Conservation (phyloP, 2,797 vertebrate genomes). For the Gambusia yucatana region DNA sequence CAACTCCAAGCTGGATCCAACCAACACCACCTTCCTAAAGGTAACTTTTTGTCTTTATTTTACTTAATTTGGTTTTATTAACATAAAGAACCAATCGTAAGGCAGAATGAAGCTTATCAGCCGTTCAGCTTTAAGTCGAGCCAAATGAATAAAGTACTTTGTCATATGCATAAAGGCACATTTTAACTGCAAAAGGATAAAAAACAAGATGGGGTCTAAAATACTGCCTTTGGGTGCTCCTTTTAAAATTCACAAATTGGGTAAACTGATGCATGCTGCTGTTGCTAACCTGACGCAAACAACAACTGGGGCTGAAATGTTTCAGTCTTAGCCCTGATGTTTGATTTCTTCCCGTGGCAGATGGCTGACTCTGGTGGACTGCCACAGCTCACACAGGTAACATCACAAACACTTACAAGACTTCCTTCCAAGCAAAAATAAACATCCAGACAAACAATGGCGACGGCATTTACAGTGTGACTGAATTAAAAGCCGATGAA, state of each 20-base stretch:
- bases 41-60: slow-evolving; percentile 63
- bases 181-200: neutral
- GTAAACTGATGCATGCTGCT: neutral
- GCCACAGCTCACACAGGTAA: slow-evolving; percentile 97
- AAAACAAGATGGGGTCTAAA: neutral
- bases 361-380: slow-evolving; percentile 97
- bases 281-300: neutral
- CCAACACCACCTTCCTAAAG: slow-evolving; percentile 97
- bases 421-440: neutral
- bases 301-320: neutral
- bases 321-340: slow-evolving; percentile 1
- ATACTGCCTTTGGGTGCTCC: neutral
- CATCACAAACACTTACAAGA: neutral
- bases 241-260: neutral
- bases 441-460: neutral
- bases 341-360: slow-evolving; percentile 65
- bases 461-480: neutral
- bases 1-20: slow-evolving; percentile 98
- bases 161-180: neutral
- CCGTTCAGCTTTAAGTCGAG: neutral
- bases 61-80: neutral
- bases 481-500: neutral
- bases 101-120: neutral
- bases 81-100: too few relatives aligned
- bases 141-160: neutral